These are phyloP conservation scores for Rotaria sp. DNA, from an alignment of 2,888 invertebrate species.

Conservation along the genomic window DNA sequence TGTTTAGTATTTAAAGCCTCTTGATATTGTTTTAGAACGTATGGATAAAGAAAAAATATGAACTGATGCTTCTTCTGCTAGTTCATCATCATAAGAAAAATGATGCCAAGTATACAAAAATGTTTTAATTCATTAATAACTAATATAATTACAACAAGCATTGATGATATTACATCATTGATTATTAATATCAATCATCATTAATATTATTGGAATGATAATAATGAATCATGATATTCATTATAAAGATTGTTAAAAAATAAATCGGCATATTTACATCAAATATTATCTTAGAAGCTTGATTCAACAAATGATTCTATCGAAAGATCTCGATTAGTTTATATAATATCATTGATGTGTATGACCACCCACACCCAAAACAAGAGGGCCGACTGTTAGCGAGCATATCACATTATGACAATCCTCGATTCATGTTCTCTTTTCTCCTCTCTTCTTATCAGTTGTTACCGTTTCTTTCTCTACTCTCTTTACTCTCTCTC, in stretches of 20 bases:
- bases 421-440: no score
- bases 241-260: not conserved
- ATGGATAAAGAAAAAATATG: not conserved
- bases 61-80: not conserved
- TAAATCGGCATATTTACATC: not conserved
- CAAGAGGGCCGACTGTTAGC: no score
- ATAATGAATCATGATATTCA: not conserved
- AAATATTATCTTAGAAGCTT: not conserved
- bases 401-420: no score
- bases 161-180: not conserved
- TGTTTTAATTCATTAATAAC: not conserved
- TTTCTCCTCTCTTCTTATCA: no score
- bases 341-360: not conserved
- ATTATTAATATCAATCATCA: not conserved
- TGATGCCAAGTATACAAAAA: not conserved
- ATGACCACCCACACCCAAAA: no score
- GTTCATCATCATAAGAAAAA: not conserved
- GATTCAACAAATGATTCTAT: not conserved
- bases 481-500: no score
- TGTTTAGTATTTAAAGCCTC: not conserved
- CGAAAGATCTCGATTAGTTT: not conserved
- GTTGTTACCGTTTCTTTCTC: no score
- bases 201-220: not conserved
- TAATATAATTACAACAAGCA: not conserved
- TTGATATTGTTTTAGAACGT: not conserved